These are phyloP conservation scores for Troglohyphantes excavatus DNA, from an alignment of 2,888 invertebrate genomes.

Conservation along the genomic window DNA sequence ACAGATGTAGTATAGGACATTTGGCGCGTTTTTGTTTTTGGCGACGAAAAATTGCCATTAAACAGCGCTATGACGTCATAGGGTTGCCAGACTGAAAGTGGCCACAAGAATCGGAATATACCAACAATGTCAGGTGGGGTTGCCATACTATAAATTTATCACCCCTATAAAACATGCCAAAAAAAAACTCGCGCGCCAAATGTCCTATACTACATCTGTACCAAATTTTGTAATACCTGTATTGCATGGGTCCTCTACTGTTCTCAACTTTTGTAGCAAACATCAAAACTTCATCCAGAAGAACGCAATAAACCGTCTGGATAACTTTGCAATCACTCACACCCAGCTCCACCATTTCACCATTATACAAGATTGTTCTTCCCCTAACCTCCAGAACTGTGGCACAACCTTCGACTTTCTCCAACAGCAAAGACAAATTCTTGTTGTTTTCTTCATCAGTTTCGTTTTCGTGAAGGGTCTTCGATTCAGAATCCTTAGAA, in stretches of 20 bases:
- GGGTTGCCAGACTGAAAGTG: too few relatives aligned
- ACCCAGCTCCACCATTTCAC: conserved; percentile 94
- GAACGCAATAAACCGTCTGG: conserved; percentile 94
- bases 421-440: conserved; percentile 88
- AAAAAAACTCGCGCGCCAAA: too few relatives aligned
- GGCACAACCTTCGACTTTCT: conserved; percentile 94
- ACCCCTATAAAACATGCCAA: too few relatives aligned
- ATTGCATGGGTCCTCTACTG: conserved; percentile 88
- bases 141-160: too few relatives aligned
- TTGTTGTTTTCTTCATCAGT: conserved; percentile 83
- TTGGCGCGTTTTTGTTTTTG: too few relatives aligned
- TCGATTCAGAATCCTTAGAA: conserved; percentile 81
- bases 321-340: conserved; percentile 90
- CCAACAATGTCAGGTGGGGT: too few relatives aligned
- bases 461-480: conserved; percentile 80
- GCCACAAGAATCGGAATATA: too few relatives aligned
- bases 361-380: conserved; percentile 92
- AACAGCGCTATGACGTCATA: too few relatives aligned
- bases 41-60: too few relatives aligned
- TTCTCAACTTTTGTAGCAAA: conserved; percentile 86
- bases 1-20: too few relatives aligned
- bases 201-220: too few relatives aligned
- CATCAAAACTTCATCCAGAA: conserved; percentile 96
- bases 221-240: conserved; percentile 82
- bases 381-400: conserved; percentile 90